Base-by-base conservation (phyloP, 2,888 invertebrate genomes). In the Phalera bucephala region DNA sequence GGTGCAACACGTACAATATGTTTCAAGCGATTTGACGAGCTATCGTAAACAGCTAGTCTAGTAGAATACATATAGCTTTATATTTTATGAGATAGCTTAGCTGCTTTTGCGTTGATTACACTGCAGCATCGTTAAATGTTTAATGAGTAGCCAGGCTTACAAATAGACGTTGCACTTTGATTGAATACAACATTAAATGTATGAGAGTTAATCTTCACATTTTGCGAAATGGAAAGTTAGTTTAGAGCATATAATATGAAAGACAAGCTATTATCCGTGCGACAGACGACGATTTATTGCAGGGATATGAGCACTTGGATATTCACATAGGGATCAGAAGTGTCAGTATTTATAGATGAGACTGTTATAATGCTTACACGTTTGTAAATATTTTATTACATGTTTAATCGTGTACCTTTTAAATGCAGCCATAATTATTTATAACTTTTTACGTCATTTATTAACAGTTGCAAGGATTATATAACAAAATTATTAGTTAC, bases 191-290 rank as follows among this genome's bases (percentile, higher is more conserved):
- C 25, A 12, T 25, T 12, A 25, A 25, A 25, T 23, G 23, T 23
- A 23, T 23, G 23, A 9, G 25, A 12, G 0, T 25, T 12, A 12
- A 11, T 11, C 25, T 25, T 12, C 8, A 25, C 25, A 12, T 25
- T 25, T 25, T 25, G 12, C 25, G 22, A 22, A 25, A 25, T 25
- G 25, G 25, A 25, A 25, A 25, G 25, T 22, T 17, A 25, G 25
- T 12, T 25, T 25, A 6, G 25, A 12, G 12, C 25, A 25, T 5
- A 25, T 13, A 22, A 22, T 22, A 10, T 10, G 10, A 10, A 22
- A 22, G 10, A 2, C 12, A 12, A 25, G 12, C 12, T 25, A 25
- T 25, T 25, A 25, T 8, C 6, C 13, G 25, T 25, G 22, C 10
- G 25, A 31, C 31, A 10, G 9, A 6, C 17, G 3, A 25, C 25